Evolutionary conservation across 2,113 vertebrate genomes (phyloP), one percentile per base, ranked within the genome.

Genomic region (Zeus faber): DNA sequence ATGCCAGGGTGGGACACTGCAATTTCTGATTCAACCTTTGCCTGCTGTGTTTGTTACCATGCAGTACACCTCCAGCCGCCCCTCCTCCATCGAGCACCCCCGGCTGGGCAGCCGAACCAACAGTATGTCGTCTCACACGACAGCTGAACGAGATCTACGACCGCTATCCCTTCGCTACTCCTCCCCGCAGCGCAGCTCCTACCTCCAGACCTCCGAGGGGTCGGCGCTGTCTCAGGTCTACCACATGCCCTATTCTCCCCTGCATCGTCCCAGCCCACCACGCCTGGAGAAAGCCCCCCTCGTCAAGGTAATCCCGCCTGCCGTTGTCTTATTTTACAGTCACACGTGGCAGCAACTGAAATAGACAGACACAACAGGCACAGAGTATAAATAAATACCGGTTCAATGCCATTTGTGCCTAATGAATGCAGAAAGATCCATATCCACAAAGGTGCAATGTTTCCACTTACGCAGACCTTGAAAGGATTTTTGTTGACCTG

Each of bases 31-130:
- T 62, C 79, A 26, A 76, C 62, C 23, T 51, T 49, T 58, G 9
- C n/a, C 44, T 13, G 21, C 24, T 8, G 6, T 70, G 17, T 48
- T 23, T 60, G 58, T 78, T 11, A 52, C 9, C 3, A 14, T 62
- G 3, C 87, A 96, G 94, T 85, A 86, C 79, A 81, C 50, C 57
- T 85, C 87, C 48, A 90, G 87, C 65, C 85, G 84, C 43, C 87
- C 87, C 10, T 76, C 83, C 46, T 91, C 90, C 0, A 65, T 41
- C 1, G 87, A 89, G 55, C 85, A 78, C 0, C 49, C 75, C n/a
- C 76, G 62, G 4, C 76, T 85, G 40, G 87, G 89, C 5, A 88
- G 89, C 0, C 70, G 85, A 44, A 86, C 54, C 76, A 93, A 91
- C 63, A 64, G 82, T 53, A 71, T 89, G 5, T 93, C 85, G 0